Conservation (phyloP, 2,113 vertebrate genomes). For the Pipa parva region DNA sequence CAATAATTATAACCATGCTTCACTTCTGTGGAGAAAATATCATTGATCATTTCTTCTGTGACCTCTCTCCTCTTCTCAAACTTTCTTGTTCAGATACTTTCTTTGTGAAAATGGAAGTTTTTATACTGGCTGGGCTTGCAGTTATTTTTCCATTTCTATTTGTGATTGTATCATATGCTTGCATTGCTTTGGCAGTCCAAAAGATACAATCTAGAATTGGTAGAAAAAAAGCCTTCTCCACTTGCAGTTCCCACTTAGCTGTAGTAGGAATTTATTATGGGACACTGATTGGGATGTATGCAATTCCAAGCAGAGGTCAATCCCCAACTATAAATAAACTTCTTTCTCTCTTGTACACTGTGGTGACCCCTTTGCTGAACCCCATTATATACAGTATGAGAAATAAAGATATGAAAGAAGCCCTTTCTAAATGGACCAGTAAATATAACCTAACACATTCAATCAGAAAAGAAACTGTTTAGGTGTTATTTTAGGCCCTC, state of each 20-base stretch:
- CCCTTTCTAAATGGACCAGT: neutral
- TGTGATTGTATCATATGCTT: constrained; percentile 1
- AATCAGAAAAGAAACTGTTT: too few species aligned
- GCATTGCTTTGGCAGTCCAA: neutral
- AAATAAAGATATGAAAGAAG: constrained; percentile 15
- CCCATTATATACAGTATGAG: constrained; percentile 26
- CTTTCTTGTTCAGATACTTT: constrained; percentile 15
- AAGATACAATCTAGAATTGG: constrained; percentile 1
- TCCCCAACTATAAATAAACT: neutral
- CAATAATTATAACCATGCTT: neutral
- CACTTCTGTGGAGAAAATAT: constrained; percentile 12
- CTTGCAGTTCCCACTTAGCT: constrained; percentile 25
- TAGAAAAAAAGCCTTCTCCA: constrained; percentile 26
- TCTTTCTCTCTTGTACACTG: constrained; percentile 16
- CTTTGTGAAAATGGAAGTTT: neutral
- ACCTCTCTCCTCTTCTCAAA: neutral
- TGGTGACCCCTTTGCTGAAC: constrained; percentile 7
- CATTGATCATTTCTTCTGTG: constrained; percentile 29
- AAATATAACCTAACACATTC: too few species aligned
- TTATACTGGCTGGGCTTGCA: neutral
- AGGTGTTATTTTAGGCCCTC: too few species aligned
- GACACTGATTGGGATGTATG: constrained; percentile 9
- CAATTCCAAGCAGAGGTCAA: neutral
- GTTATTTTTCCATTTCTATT: neutral
- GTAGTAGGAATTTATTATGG: neutral